Conservation (phyloP, 2,888 invertebrate species). For the Polietes domitor region DNA sequence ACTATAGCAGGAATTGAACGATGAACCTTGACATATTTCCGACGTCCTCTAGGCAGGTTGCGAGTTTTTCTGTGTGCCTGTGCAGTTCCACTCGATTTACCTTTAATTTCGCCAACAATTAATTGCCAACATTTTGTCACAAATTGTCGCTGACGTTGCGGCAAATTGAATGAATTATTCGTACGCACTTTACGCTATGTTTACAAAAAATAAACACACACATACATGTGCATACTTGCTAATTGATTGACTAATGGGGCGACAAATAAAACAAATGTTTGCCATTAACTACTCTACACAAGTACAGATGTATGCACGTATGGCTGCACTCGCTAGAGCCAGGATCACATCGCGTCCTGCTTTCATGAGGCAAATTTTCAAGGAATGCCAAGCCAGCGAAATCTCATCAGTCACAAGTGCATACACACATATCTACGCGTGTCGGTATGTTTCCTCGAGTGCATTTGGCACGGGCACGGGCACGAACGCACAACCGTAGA, state of each 20-base stretch:
- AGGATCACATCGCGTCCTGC: background rate
- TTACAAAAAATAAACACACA: background rate
- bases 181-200: constrained; percentile 45
- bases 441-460: background rate
- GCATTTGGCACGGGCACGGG: background rate
- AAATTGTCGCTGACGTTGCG: constrained; percentile 53
- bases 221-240: background rate
- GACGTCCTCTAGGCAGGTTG: background rate
- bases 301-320: background rate
- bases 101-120: constrained; percentile 69
- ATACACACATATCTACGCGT: background rate
- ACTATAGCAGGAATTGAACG: no score
- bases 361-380: background rate
- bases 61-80: constrained; percentile 29
- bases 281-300: background rate
- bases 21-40: no score
- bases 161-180: constrained; percentile 46
- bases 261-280: background rate
- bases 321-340: background rate
- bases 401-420: background rate
- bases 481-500: background rate
- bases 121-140: constrained; percentile 68
- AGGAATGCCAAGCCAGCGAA: background rate
- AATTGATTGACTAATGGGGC: background rate
- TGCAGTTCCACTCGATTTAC: constrained; percentile 67